Evolutionary conservation across 2,797 vertebrate species (phyloP), one percentile per base, ranked within the genome.

Genomic region (Sebastes hopkinsi): DNA sequence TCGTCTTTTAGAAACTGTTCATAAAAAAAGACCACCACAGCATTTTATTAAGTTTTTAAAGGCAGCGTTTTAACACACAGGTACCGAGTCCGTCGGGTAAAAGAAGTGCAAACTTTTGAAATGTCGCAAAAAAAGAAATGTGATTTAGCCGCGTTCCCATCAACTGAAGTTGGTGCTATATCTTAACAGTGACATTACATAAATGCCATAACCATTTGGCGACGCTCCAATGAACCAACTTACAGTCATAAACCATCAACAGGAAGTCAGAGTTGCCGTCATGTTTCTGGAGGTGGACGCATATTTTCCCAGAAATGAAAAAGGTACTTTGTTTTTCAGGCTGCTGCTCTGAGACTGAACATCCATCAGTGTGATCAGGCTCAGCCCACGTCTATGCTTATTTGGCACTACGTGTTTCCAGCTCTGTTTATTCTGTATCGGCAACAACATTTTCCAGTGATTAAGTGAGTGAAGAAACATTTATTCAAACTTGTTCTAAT

Each of bases 301-400:
- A 56, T 77, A 14, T 58, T 71, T 25, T 54, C 42, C 55, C 55
- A 69, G n/a, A 67, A 67, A 73, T 60, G 58, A 75, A 74, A 46
- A 67, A 77, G 64, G 23, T 50, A 10, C 6, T 77, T 69, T 76
- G 36, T 80, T 67, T 72, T 29, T 79, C 55, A 18, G 8, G 20
- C 16, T 2, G 55, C 55, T 38, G 59, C 72, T 77, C 23, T 5
- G 69, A 55, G 76, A 68, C 80, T 29, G 61, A 65, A 2, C 80
- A 70, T 73, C 69, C 72, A 73, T 81, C 69, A 74, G 68, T 12
- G 27, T 9, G 56, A 77, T 86, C 52, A 23, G 8, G 14, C 50
- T 34, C 34, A 32, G 70, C 82, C 62, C 69, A 79, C 72, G 68
- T 62, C 36, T 22, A 4, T 2, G n/a, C 42, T 66, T 18, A 27